A percentile compares a stretch with the other conserved stretches of the same genome.
Evolutionary conservation across 1,140 invertebrate species (phyloP).

Genomic region (Drosophila sulfurigaster): DNA sequence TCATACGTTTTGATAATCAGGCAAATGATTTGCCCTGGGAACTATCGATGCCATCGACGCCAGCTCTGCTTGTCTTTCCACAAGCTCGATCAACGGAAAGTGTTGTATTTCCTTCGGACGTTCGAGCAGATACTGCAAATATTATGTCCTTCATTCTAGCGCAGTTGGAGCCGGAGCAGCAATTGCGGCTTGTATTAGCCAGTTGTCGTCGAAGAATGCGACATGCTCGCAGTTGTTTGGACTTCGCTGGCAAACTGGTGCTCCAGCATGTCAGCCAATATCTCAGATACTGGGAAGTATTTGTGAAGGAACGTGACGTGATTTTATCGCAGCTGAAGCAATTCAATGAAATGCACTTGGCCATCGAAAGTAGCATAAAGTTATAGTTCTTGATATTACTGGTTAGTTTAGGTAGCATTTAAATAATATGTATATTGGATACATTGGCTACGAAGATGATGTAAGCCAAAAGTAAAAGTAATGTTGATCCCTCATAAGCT

Average conservation of each 20-base stretch:
- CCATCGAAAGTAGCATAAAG: constrained; percentile 68
- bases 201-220: constrained; percentile 57
- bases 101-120: constrained; percentile 62
- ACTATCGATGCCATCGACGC: constrained; percentile 60
- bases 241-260: constrained; percentile 68
- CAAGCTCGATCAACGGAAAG: constrained; percentile 50
- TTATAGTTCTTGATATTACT: constrained; percentile 48
- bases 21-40: constrained; percentile 77
- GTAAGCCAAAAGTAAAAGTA: constrained; percentile 49
- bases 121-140: constrained; percentile 63
- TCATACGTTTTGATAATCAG: constrained; percentile 66
- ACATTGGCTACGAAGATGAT: constrained; percentile 2
- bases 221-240: constrained; percentile 66
- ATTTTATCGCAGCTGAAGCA: constrained; percentile 68
- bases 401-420: constrained; percentile 22
- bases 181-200: constrained; percentile 57
- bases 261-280: constrained; percentile 69
- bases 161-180: constrained; percentile 68
- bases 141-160: constrained; percentile 71
- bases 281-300: constrained; percentile 70
- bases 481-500: constrained; percentile 20
- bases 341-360: constrained; percentile 70
- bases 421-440: constrained; percentile 22
- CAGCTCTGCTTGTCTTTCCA: constrained; percentile 71
- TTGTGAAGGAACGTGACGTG: constrained; percentile 54